These are phyloP conservation scores for Phylloscopus whistleri DNA, from an alignment of 2,113 vertebrate genomes.

Conservation along the genomic window DNA sequence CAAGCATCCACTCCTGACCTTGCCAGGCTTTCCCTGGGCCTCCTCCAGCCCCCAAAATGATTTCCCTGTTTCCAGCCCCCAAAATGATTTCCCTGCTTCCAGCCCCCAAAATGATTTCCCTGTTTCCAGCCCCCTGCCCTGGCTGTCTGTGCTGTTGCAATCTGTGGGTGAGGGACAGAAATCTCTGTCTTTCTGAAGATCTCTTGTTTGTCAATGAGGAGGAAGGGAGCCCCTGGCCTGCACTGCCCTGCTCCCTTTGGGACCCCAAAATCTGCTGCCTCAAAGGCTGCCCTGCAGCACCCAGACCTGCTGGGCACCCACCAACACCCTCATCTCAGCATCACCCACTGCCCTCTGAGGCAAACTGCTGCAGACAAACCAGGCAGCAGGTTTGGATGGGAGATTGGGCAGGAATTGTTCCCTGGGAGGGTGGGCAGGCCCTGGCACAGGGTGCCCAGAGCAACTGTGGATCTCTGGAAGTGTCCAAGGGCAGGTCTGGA, in stretches of 20 bases:
- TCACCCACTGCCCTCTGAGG: neutral
- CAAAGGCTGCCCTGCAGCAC: neutral
- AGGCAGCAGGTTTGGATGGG: neutral
- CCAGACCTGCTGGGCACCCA: neutral
- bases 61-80: neutral
- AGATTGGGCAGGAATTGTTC: neutral
- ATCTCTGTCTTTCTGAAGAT: neutral
- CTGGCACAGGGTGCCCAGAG: neutral
- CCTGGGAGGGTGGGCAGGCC: rapidly evolving
- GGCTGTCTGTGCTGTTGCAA: rapidly evolving
- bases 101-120: neutral
- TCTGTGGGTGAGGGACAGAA: neutral
- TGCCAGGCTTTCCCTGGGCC: neutral
- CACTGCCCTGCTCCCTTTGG: rapidly evolving
- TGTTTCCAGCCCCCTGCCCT: neutral
- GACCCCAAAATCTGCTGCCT: neutral
- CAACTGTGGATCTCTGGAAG: neutral
- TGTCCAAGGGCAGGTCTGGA: neutral
- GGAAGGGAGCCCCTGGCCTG: neutral
- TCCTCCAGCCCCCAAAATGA: neutral
- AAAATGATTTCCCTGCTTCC: neutral
- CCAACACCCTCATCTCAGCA: neutral
- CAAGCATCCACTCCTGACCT: neutral
- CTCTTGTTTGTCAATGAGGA: neutral
- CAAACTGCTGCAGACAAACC: neutral